These are phyloP conservation scores for Hermaeophaga mercurialis DNA, from an alignment of 2,888 invertebrate species.

Conservation along the genomic window DNA sequence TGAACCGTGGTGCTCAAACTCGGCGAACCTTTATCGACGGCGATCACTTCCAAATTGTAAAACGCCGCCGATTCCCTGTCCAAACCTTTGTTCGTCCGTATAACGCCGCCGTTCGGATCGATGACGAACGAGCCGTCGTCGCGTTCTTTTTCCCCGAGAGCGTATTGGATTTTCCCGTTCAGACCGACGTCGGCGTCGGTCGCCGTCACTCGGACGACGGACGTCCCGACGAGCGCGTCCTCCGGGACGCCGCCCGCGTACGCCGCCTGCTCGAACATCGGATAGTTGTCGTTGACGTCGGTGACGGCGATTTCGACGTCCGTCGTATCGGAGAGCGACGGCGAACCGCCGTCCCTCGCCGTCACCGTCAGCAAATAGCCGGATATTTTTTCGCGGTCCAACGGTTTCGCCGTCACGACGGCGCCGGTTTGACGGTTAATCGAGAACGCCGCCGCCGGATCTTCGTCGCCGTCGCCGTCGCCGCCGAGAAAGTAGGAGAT, in stretches of 20 bases:
- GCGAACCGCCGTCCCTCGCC: slow-evolving; percentile 90
- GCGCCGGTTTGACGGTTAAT: slow-evolving; percentile 95
- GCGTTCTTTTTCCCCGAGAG: slow-evolving; percentile 71
- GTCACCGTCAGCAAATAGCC: slow-evolving; percentile 90
- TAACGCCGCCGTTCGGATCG: slow-evolving; percentile 89
- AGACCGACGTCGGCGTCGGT: slow-evolving; percentile 84
- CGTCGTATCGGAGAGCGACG: slow-evolving; percentile 89
- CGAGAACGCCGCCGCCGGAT: slow-evolving; percentile 72
- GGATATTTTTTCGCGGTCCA: slow-evolving; percentile 84
- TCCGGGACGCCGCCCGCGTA: slow-evolving; percentile 86
- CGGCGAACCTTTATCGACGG: slow-evolving; percentile 85
- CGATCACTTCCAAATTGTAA: slow-evolving; percentile 85
- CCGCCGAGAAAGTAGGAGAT: slow-evolving; percentile 78
- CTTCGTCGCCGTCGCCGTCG: slow-evolving; percentile 67
- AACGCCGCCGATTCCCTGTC: slow-evolving; percentile 89
- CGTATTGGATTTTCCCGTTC: slow-evolving; percentile 86
- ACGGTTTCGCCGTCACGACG: slow-evolving; percentile 79
- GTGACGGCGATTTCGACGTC: slow-evolving; percentile 94
- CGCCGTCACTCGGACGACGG: slow-evolving; percentile 65
- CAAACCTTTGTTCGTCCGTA: slow-evolving; percentile 85
- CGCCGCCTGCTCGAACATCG: slow-evolving; percentile 79
- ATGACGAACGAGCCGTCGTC: slow-evolving; percentile 92
- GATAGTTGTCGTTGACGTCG: slow-evolving; percentile 96
- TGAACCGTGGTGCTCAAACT: slow-evolving; percentile 62
- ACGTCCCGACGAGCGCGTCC: slow-evolving; percentile 78